phyloP scores from a whole-genome alignment of 1,140 invertebrate genomes.

The Episyrphus balteatus region DNA sequence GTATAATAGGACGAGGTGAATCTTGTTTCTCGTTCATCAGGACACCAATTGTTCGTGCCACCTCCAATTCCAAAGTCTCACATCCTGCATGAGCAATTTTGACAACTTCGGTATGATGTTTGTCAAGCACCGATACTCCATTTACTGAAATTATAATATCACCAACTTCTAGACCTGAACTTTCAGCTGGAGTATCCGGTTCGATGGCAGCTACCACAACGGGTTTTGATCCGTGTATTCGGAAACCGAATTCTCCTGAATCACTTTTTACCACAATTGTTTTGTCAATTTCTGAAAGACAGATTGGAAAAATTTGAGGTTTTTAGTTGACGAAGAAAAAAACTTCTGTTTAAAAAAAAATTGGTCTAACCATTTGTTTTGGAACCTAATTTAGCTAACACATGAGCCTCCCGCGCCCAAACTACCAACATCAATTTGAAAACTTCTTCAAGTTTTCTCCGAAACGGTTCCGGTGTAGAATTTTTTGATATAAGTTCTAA shows the following conservation, averaged over 20 bases:
- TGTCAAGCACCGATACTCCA: constrained; percentile 79
- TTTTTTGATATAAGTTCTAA: constrained; percentile 31
- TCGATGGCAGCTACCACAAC: constrained; percentile 93
- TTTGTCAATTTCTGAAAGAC: constrained; percentile 67
- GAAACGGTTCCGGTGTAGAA: constrained; percentile 45
- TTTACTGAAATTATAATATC: constrained; percentile 91
- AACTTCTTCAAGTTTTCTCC: constrained; percentile 59
- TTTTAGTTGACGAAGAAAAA: constrained; percentile 3
- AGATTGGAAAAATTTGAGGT: not conserved
- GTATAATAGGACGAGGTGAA: constrained; percentile 50
- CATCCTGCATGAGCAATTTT: constrained; percentile 79
- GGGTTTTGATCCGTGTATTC: constrained; percentile 89
- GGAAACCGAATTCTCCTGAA: constrained; percentile 87
- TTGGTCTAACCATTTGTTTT: constrained; percentile 41
- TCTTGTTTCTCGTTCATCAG: constrained; percentile 51
- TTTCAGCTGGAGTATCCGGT: constrained; percentile 79
- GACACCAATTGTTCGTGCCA: constrained; percentile 75
- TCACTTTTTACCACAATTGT: constrained; percentile 68
- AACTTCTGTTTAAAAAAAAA: not conserved
- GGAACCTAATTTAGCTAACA: constrained; percentile 46
- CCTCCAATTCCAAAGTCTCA: constrained; percentile 74
- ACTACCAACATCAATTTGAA: constrained; percentile 67
- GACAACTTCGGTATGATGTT: constrained; percentile 90
- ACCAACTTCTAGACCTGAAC: constrained; percentile 81
- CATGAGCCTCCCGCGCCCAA: constrained; percentile 65